These are phyloP conservation scores for Campylorhamphus procurvoides DNA, from an alignment of 2,113 vertebrate species.

Conservation along the genomic window DNA sequence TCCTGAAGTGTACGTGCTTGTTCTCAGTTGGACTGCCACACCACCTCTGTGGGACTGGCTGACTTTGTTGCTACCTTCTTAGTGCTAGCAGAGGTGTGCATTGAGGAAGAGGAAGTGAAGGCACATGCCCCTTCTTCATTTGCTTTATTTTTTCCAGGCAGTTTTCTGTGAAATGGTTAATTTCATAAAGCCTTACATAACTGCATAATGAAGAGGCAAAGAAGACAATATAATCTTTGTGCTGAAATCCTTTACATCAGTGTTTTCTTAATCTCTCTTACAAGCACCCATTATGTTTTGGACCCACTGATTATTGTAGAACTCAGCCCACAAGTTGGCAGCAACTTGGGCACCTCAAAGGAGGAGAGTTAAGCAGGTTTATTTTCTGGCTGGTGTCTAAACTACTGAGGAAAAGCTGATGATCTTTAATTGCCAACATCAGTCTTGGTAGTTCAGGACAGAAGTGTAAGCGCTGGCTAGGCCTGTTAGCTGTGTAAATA, in stretches of 20 bases:
- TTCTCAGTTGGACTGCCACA: neutral
- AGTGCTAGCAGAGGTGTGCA: neutral
- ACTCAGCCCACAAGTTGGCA: neutral
- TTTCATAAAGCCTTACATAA: conserved; percentile 11
- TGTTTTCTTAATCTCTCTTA: conserved; percentile 1
- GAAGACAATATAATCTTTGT: conserved; percentile 23
- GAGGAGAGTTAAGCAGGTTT: neutral
- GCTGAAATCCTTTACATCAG: conserved; percentile 16
- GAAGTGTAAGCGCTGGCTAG: neutral
- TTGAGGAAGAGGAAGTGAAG: neutral
- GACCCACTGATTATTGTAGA: neutral
- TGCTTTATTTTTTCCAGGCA: neutral
- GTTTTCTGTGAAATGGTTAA: conserved; percentile 19
- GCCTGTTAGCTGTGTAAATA: neutral
- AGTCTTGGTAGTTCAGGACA: neutral
- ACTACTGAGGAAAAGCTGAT: neutral
- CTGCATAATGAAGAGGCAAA: neutral
- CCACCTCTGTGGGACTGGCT: neutral
- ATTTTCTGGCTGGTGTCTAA: neutral
- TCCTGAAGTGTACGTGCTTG: neutral
- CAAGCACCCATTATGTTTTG: neutral
- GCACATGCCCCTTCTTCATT: accelerated
- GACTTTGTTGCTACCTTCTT: accelerated
- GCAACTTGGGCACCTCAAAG: neutral
- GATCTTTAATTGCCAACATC: neutral